phyloP scores from a whole-genome alignment of 2,888 invertebrate genomes.

The Drosophila meridionalis region DNA sequence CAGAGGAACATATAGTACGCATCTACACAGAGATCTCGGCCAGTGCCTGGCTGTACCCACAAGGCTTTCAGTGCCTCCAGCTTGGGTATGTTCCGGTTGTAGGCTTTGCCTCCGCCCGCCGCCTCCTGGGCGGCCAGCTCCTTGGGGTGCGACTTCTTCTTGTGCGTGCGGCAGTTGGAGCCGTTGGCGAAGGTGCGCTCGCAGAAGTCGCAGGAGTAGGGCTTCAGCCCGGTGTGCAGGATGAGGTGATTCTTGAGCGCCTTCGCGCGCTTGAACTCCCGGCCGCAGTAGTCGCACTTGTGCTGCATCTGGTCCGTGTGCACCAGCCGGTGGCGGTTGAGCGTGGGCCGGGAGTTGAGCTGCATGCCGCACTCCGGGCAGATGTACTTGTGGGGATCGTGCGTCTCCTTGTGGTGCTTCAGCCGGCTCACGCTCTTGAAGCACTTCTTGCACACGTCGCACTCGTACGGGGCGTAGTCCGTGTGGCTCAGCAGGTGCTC shows the following conservation, averaged over 20 bases:
- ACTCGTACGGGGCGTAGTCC: slow-evolving; percentile 85
- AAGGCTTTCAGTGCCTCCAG: slow-evolving; percentile 83
- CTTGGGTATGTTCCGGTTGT: slow-evolving; percentile 84
- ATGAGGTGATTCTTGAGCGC: slow-evolving; percentile 85
- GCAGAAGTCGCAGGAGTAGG: slow-evolving; percentile 85
- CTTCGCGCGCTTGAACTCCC: slow-evolving; percentile 84
- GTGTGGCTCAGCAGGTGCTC: slow-evolving; percentile 86
- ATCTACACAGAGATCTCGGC: background rate
- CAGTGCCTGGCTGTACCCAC: slow-evolving; percentile 59
- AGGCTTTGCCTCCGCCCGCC: slow-evolving; percentile 78
- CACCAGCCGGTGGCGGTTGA: slow-evolving; percentile 82
- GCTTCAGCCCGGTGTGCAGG: slow-evolving; percentile 84
- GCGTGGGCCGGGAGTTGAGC: slow-evolving; percentile 80
- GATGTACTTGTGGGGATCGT: slow-evolving; percentile 82
- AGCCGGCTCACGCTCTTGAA: slow-evolving; percentile 83
- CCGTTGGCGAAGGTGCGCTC: slow-evolving; percentile 85
- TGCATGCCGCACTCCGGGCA: slow-evolving; percentile 82
- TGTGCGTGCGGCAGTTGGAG: slow-evolving; percentile 85
- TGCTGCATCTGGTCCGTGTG: slow-evolving; percentile 84
- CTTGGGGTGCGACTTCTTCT: slow-evolving; percentile 84
- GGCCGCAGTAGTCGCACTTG: slow-evolving; percentile 83
- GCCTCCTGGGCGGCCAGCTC: slow-evolving; percentile 85
- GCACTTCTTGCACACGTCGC: slow-evolving; percentile 84
- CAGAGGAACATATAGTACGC: no score
- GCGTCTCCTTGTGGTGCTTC: slow-evolving; percentile 82